Evolutionary conservation across 1,140 invertebrate species (phyloP), one percentile per base, ranked within the genome.

Genomic region (Cydia strobilella): DNA sequence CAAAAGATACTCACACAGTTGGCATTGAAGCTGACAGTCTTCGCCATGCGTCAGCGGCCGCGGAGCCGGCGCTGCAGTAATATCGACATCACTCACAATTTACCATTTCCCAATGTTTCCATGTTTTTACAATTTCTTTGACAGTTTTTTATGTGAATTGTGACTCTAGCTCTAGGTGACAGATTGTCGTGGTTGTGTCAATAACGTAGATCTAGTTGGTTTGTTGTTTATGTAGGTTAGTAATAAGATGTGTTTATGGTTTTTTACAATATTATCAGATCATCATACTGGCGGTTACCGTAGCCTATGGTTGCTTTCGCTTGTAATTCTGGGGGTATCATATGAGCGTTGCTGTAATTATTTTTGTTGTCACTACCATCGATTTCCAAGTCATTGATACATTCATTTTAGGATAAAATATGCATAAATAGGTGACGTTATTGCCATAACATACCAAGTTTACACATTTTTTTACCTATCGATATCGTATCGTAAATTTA

Each of bases 21-120:
- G 79, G 86, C 81, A 77, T 84, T 84, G 76, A 86, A 89, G 86
- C 78, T 91, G 79, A 88, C 87, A 82, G 82, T 80, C 82, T 86
- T 89, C 82, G 84, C 88, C 89, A 91, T 91, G 75, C 80, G 77
- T 76, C 66, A 77, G 74, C 76, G 78, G 80, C 75, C 65, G 54
- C 18, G 18, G 20, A 59, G 54, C 18, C 54, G 54, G 54, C 54
- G 15, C 0, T 23, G 18, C 18, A 10, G 18, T 20, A 59, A 2
- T 10, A 9, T 23, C 20, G 54, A 59, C 54, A 59, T 59, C 54
- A 59, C 54, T 59, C 20, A 59, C 20, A 59, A 59, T 59, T 59
- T 59, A 59, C 54, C 48, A 51, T 18, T 18, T 51, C 15, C n/a
- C n/a, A n/a, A 51, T 51, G 3, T 51, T 51, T 18, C n/a, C 54